Evolutionary conservation across 1,140 invertebrate genomes (phyloP).

Genomic region (Lepidurus packardi): DNA sequence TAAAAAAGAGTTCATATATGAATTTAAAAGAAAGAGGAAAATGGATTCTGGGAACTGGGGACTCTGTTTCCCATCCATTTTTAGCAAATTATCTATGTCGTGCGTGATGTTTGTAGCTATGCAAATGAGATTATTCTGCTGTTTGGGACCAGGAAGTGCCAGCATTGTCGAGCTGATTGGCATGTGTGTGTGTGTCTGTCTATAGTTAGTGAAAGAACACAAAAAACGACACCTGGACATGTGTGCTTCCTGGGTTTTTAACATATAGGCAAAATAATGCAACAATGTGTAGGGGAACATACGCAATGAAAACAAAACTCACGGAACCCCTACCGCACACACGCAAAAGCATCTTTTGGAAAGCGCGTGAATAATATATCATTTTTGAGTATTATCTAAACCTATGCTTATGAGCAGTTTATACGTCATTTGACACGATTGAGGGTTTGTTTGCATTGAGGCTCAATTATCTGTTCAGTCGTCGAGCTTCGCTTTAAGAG

Average conservation of each 20-base stretch:
- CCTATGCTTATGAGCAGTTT: no score
- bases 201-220: constrained; percentile 6
- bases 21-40: neutral
- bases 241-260: neutral
- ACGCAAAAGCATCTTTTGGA: neutral
- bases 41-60: neutral
- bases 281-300: neutral
- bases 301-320: no score
- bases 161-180: constrained; percentile 9
- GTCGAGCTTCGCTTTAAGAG: neutral
- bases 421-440: no score
- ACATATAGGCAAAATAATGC: neutral
- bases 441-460: no score
- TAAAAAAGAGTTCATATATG: no score
- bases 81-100: neutral
- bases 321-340: neutral
- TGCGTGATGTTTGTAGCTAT: neutral
- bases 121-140: constrained; percentile 4
- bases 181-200: constrained; percentile 10
- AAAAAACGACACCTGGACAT: constrained; percentile 17
- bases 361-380: no score
- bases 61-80: neutral
- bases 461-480: no score
- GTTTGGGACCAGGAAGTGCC: neutral
- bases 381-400: no score